Base-by-base conservation (phyloP, 2,113 vertebrate genomes). In the Pterocles orientalis region DNA sequence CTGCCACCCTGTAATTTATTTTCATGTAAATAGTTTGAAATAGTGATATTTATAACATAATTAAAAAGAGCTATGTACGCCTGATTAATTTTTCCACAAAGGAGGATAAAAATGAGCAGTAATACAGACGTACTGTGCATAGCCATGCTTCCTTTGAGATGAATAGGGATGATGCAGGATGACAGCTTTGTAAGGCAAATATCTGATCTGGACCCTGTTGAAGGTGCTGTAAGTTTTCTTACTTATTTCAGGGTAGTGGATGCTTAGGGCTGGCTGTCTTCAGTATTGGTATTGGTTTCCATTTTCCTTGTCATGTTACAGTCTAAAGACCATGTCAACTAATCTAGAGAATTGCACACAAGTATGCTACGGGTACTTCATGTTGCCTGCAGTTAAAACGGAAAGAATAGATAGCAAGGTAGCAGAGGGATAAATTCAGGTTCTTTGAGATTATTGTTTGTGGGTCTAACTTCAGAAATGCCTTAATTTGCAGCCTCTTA, bases 161-260 rank as follows among this genome's bases (percentile, higher is more conserved):
- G 17, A 34, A 26, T 39, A 13, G 17, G 11, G 10, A 2, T 92
- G 58, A 34, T 73, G 41, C 36, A 83, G 43, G 43, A 31, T 77
- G n/a, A 29, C 36, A 56, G 33, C 28, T 83, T 86, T 79, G 13
- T 51, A 36, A 34, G 26, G 20, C 45, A 65, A 62, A 29, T 56
- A 39, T 3, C 23, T 0, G 0, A 20, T 66, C 14, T 1, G 17
- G 8, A 41, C 24, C 51, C 26, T 14, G 26, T 0, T 77, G 71
- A 81, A 70, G 47, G 17, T 66, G 25, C 62, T 83, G 1, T 45
- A 26, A 53, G 24, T 53, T 92, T 95, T 86, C n/a, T 61, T 68
- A 12, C 6, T 45, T 50, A 50, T 17, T 64, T 70, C 10, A 66
- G 21, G 5, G 4, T 60, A 18, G 16, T 48, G 25, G 21, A 26